Evolutionary conservation across 2,888 invertebrate species (phyloP), one percentile per base, ranked within the genome.

Genomic region (Crocallis elinguaria): DNA sequence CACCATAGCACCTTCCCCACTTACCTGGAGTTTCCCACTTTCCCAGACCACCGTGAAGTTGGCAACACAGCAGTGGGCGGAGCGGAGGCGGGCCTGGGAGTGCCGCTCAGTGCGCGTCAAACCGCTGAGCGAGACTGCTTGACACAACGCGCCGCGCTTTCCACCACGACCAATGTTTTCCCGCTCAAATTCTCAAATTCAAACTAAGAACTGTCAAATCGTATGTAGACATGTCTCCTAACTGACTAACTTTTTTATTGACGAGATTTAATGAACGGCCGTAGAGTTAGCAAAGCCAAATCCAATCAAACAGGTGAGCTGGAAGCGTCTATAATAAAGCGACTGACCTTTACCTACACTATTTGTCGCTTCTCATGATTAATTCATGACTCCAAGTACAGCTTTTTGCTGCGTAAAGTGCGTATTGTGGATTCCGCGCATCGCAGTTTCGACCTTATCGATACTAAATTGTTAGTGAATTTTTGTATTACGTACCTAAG

Each of bases 301-400:
- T 63, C 77, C 79, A 84, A 82, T 82, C 75, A 77, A 79, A 80
- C 79, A 80, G 79, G 82, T 82, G 80, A 79, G 70, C 73, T 62
- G 64, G 60, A 71, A 72, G 78, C 79, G 82, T 83, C 72, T 77
- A 72, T 84, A 82, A 83, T 84, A 80, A 82, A 85, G 80, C 78
- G 74, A 80, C 77, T 84, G 86, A 88, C 88, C 88, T 89, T 86
- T 86, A 79, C 71, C 73, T 74, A 73, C 74, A 84, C 84, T 88
- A 88, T 88, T 88, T 87, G 88, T 88, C 87, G 77, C 76, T 59
- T 57, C 74, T 84, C 84, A 89, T 90, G 84, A 79, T 75, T 89
- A 82, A 89, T 89, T 87, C 88, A 89, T 85, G 80, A 75, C 59
- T 69, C 62, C 58, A 60, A 61, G 75, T 69, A 65, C 72, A 64